phyloP scores from a whole-genome alignment of 2,797 vertebrate species.

The Octomys mimax region DNA sequence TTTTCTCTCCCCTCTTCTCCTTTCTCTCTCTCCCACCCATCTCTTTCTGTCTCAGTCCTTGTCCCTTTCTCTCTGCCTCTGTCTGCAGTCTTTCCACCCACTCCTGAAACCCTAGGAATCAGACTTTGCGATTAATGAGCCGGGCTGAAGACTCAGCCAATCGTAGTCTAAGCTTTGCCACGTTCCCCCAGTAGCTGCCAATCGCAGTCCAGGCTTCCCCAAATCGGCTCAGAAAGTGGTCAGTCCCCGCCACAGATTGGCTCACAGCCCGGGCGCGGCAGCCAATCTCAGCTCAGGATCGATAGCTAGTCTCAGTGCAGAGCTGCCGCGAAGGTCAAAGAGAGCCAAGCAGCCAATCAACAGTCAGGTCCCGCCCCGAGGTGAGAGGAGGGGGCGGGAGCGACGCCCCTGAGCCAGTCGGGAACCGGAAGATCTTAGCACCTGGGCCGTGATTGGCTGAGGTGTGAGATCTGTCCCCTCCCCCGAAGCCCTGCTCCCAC shows the following conservation, averaged over 20 bases:
- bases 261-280: background rate
- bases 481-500: slow-evolving; percentile 81
- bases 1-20: background rate
- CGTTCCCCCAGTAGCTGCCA: slow-evolving; percentile 40
- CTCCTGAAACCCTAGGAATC: slow-evolving; percentile 10
- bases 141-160: slow-evolving; percentile 40
- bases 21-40: background rate
- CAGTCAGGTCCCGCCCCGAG: background rate
- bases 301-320: background rate
- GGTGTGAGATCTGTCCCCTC: background rate
- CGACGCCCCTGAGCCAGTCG: background rate
- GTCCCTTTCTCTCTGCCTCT: background rate
- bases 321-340: background rate
- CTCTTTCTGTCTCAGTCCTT: background rate
- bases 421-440: background rate
- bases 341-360: background rate
- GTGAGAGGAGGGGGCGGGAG: slow-evolving; percentile 43
- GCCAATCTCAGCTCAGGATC: slow-evolving; percentile 16
- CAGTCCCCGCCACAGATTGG: background rate
- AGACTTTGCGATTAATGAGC: slow-evolving; percentile 51
- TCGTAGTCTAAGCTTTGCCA: slow-evolving; percentile 65
- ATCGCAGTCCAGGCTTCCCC: slow-evolving; percentile 47
- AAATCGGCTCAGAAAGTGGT: background rate
- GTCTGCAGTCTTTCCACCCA: slow-evolving; percentile 22
- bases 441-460: background rate